A percentile compares a stretch with the other conserved stretches of the same genome.
Conservation (phyloP, 2,797 vertebrate species). For the Karalla daura region DNA sequence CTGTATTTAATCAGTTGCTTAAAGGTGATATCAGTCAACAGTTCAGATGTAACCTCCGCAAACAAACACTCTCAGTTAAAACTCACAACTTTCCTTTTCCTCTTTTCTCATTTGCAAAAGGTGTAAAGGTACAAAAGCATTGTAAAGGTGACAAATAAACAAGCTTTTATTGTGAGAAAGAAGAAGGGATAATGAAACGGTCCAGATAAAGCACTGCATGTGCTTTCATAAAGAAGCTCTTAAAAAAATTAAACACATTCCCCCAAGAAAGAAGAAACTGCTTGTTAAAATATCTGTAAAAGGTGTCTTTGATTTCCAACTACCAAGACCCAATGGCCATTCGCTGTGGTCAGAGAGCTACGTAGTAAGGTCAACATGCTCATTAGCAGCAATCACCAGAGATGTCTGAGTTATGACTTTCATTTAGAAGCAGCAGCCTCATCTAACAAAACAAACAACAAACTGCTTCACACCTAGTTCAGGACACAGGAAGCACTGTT, state of each 20-base stretch:
- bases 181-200: slow-evolving; percentile 4
- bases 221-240: neutral
- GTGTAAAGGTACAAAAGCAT: too few species aligned
- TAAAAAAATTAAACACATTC: neutral
- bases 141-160: slow-evolving; percentile 8
- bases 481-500: too few species aligned
- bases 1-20: neutral
- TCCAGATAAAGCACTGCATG: neutral
- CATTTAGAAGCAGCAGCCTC: too few species aligned
- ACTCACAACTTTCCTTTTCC: neutral
- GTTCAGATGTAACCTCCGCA: slow-evolving; percentile 13
- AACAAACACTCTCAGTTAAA: slow-evolving; percentile 21
- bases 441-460: too few species aligned
- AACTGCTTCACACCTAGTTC: too few species aligned
- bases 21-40: slow-evolving; percentile 3
- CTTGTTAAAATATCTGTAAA: neutral
- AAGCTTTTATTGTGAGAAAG: neutral
- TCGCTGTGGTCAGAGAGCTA: neutral
- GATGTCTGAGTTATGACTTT: slow-evolving; percentile 8
- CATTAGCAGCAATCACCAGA: slow-evolving; percentile 14
- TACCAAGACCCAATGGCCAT: neutral
- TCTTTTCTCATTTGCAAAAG: neutral
- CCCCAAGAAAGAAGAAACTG: neutral
- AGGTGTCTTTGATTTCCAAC: neutral
- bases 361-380: slow-evolving; percentile 12